phyloP scores from a whole-genome alignment of 53 echinoderm and acorn worm species.

The Holothuria scabra region DNA sequence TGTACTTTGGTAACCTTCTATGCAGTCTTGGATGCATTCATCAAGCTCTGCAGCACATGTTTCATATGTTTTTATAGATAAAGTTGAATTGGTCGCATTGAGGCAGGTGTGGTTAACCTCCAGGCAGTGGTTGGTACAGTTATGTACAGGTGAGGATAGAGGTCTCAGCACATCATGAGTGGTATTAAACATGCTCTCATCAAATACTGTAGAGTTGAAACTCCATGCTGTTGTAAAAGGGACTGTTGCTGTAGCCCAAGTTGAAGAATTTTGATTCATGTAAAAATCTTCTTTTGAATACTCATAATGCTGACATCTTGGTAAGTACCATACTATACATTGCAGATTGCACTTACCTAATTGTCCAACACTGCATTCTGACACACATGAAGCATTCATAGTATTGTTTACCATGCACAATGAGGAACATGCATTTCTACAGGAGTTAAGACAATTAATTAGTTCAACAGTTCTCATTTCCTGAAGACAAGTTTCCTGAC shows the following conservation, averaged over 20 bases:
- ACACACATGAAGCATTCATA: neutral
- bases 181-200: too few species aligned
- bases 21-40: conserved; percentile 8
- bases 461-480: neutral
- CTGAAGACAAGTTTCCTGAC: conserved; percentile 41
- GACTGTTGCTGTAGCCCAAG: too few species aligned
- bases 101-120: neutral
- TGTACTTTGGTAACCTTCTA: neutral
- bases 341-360: neutral
- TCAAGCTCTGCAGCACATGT: neutral
- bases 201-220: too few species aligned
- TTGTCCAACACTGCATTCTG: neutral
- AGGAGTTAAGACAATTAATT: neutral
- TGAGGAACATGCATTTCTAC: neutral
- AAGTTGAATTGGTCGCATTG: neutral
- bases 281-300: too few species aligned
- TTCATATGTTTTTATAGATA: too few species aligned
- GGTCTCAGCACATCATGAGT: too few species aligned
- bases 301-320: neutral
- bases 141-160: neutral
- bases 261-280: too few species aligned
- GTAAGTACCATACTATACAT: neutral
- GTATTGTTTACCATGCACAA: neutral
- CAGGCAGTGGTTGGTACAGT: conserved; percentile 2
- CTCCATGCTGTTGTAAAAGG: too few species aligned